Base-by-base conservation (phyloP, 2,797 vertebrate genomes). In the Sebastes itinus region DNA sequence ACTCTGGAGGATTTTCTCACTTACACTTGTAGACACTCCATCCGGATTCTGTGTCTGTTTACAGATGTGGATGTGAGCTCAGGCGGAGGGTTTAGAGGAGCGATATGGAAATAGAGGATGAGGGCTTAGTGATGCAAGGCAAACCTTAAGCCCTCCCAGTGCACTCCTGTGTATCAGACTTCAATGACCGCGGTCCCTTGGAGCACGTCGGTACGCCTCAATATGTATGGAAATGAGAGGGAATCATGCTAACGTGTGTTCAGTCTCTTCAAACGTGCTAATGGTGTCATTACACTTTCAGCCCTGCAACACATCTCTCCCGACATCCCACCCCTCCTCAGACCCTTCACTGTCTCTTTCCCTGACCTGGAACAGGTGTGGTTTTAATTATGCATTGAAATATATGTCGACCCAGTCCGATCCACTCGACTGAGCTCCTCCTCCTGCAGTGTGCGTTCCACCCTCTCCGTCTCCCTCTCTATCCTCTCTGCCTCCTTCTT, bases 221-320 rank as follows among this genome's bases (percentile, higher is more conserved):
- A 94, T 96, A 95, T 95, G 90, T 94, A 95, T 95, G 95, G 89
- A 95, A 95, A 96, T 95, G 82, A 94, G 91, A 82, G 70, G 83
- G 84, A 94, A 94, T 94, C 91, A 92, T 83, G 81, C 83, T 92
- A 94, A 93, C 81, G 78, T 91, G 82, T 94, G 86, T 92, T 90
- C 81, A 80, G 82, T 88, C 80, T 92, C 85, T 88, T 90, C 66
- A 90, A 92, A 93, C 88, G 92, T 90, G 91, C 89, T 93, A 92
- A 93, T 93, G 77, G 78, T 90, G 85, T 89, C 85, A 81, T 88
- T 92, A 91, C 81, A 85, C 80, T 84, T 87, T 87, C 82, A 86
- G 77, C 77, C 72, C 83, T 27, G 59, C 63, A 62, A 55, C 81
- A 60, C 65, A 38, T 38, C 79, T 69, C 25, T 28, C 64, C 69